These are phyloP conservation scores for Parnassius orleans DNA, from an alignment of 2,888 invertebrate species.

Conservation along the genomic window DNA sequence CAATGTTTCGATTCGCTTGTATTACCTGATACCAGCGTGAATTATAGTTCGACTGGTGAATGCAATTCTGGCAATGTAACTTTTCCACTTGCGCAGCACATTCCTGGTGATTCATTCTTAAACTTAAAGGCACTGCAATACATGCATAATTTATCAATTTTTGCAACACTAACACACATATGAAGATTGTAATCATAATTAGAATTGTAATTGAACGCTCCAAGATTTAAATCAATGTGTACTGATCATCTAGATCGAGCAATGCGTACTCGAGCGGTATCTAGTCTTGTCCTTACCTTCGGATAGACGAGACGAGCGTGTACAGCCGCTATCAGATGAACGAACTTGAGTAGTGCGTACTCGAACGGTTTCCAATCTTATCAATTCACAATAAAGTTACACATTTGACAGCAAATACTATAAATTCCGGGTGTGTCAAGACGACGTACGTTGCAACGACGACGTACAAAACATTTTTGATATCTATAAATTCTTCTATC, in stretches of 20 bases:
- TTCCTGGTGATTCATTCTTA: background rate
- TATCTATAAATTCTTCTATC: too few species aligned
- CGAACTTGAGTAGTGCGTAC: background rate
- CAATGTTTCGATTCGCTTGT: slow-evolving; percentile 1
- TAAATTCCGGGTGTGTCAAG: too few species aligned
- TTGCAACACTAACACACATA: background rate
- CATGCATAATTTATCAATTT: background rate
- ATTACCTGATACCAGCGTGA: background rate
- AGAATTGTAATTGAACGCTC: background rate
- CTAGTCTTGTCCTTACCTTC: background rate
- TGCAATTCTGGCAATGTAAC: too few species aligned
- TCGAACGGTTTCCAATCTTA: background rate
- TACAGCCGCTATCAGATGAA: background rate
- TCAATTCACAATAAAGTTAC: too few species aligned
- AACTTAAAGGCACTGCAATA: too few species aligned
- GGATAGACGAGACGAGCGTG: too few species aligned
- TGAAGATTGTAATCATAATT: background rate
- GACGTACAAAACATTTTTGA: too few species aligned
- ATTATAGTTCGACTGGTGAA: background rate
- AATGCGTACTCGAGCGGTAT: background rate
- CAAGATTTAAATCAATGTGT: background rate
- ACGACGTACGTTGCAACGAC: too few species aligned
- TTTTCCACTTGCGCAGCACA: background rate
- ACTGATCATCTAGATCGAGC: background rate
- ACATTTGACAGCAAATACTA: too few species aligned